Conservation (phyloP, 1,140 invertebrate genomes). For the Megalopta genalis region DNA sequence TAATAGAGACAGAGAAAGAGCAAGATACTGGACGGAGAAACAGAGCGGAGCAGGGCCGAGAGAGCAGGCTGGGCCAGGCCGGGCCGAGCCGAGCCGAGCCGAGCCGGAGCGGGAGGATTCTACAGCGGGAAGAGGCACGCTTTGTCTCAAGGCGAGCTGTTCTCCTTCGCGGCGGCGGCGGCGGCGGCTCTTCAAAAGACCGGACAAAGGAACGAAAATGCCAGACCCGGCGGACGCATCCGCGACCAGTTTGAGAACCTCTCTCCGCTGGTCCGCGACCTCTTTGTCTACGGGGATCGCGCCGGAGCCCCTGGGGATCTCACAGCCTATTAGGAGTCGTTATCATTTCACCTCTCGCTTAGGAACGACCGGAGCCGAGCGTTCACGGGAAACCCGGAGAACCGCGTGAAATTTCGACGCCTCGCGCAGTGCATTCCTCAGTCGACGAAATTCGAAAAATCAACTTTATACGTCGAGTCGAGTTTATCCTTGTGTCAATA, state of each 20-base stretch:
- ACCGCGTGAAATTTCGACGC: constrained; percentile 51
- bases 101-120: constrained; percentile 5
- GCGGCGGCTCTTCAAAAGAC: constrained; percentile 63
- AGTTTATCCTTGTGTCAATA: too few relatives aligned
- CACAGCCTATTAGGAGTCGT: constrained; percentile 64
- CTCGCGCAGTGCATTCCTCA: neutral
- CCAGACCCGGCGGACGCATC: constrained; percentile 12
- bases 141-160: constrained; percentile 78
- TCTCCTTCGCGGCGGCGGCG: constrained; percentile 62
- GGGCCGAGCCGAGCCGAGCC: neutral
- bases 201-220: constrained; percentile 62
- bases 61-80: neutral
- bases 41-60: neutral
- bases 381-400: constrained; percentile 5
- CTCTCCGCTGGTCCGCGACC: constrained; percentile 37
- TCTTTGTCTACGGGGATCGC: constrained; percentile 68
- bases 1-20: constrained; percentile 73
- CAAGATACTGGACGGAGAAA: too few relatives aligned
- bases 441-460: too few relatives aligned
- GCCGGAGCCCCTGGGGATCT: constrained; percentile 21
- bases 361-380: neutral
- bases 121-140: constrained; percentile 60
- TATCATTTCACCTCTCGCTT: constrained; percentile 44
- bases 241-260: constrained; percentile 61
- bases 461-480: too few relatives aligned